Evolutionary conservation across 2,797 vertebrate genomes (phyloP), one percentile per base, ranked within the genome.

Genomic region (Cheirogaleus major): DNA sequence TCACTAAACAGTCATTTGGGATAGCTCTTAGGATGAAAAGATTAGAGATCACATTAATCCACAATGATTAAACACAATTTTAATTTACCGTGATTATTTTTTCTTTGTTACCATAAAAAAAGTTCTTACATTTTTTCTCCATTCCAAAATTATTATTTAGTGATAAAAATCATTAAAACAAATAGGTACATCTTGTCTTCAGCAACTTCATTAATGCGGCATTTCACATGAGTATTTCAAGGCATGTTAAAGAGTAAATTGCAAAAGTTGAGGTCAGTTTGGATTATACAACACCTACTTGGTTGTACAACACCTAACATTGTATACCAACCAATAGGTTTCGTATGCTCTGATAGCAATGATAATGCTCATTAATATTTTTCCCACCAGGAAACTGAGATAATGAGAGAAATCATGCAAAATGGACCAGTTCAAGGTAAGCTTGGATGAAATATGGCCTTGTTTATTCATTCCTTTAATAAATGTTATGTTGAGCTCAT

Each of bases 391-490:
- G 99, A 99, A 98, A 98, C 97, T 0, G 97, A 98, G 79, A 99
- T 99, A 96, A 99, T 99, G 99, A 96, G 95, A 97, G 99, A 99
- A 99, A 99, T 99, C 57, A 98, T 98, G 89, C 95, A 98, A 87
- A 99, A 98, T 97, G 99, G 99, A 83, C 99, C 99, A 87, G 99
- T 99, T 67, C 99, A 99, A 98, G 99, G 99, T 99, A 98, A 4
- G 57, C 76, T 91, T 93, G 88, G 3, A 50, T 73, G 12, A 82
- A 79, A 55, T 84, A 57, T 17, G 0, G 6, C 30, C 73, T 45
- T 52, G 2, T 38, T 73, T 92, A 65, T 30, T 50, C 67, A 75
- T 92, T 79, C 11, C 22, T 97, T 83, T 91, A 87, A 32, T 86
- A 55, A 78, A 61, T 15, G n/a, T 69, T 50, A 22, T 0, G n/a